These are phyloP conservation scores for Lasioglossum zephyrum DNA, from an alignment of 2,888 invertebrate genomes.

Conservation along the genomic window DNA sequence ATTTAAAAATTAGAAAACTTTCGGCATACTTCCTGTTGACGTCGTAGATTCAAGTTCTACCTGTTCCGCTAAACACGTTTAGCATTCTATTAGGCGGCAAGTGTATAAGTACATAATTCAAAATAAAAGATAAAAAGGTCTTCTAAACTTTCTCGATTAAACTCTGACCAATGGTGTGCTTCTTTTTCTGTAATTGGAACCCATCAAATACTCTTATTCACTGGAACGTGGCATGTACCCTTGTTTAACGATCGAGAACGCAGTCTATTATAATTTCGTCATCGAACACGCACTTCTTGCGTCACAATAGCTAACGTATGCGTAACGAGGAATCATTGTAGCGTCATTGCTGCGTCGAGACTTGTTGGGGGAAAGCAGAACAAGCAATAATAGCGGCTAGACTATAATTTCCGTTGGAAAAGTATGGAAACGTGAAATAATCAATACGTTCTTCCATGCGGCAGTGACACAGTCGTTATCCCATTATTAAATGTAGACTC, in stretches of 20 bases:
- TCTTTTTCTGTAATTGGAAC: neutral
- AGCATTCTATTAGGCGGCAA: neutral
- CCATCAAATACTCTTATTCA: neutral
- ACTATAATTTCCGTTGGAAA: slow-evolving; percentile 7
- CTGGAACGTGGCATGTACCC: neutral
- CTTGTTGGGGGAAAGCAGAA: slow-evolving; percentile 46
- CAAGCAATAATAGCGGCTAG: slow-evolving; percentile 21
- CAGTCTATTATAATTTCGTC: slow-evolving; percentile 52
- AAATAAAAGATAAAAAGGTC: neutral
- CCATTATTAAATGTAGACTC: neutral
- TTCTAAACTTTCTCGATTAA: neutral
- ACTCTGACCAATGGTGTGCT: neutral
- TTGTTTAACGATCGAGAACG: slow-evolving; percentile 49
- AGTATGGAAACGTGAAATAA: slow-evolving; percentile 11
- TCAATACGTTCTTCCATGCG: neutral
- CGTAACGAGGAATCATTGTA: slow-evolving; percentile 50
- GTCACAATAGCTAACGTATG: slow-evolving; percentile 33
- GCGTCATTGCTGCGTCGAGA: slow-evolving; percentile 7
- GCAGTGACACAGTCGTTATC: neutral
- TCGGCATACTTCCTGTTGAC: neutral
- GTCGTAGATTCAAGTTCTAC: neutral
- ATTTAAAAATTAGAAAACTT: neutral
- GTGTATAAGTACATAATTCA: neutral
- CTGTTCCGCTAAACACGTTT: neutral
- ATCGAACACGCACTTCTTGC: slow-evolving; percentile 45